Conservation (phyloP, 2,113 vertebrate species). For the Phrynosoma platyrhinos region DNA sequence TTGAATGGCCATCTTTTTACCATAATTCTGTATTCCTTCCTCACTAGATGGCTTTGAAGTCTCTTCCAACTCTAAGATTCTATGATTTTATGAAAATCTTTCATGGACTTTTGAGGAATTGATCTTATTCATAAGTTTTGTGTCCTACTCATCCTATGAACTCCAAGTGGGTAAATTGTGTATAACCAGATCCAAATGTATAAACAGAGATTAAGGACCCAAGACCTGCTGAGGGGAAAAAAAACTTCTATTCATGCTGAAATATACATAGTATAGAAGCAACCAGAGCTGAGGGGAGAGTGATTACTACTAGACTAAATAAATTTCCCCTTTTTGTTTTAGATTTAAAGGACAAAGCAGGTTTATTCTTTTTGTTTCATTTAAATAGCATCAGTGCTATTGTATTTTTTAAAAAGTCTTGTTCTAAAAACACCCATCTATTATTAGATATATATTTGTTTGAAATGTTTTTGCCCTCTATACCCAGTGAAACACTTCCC, state of each 20-base stretch:
- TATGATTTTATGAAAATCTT: neutral
- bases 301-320: neutral
- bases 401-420: neutral
- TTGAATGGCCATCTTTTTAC: no score
- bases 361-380: neutral
- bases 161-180: neutral
- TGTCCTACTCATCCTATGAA: neutral
- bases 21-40: no score
- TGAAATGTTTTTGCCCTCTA: neutral
- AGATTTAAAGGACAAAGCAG: neutral
- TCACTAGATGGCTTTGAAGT: no score
- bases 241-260: no score
- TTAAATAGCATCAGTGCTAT: neutral
- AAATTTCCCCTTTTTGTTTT: neutral
- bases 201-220: no score
- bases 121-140: neutral
- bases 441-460: neutral
- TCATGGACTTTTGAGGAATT: neutral
- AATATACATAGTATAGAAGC: neutral
- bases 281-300: neutral
- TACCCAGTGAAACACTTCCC: neutral
- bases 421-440: neutral
- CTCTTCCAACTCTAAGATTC: no score
- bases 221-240: neutral
- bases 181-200: no score